Conservation (phyloP, 2,113 vertebrate species). For the Serilophus lunatus region DNA sequence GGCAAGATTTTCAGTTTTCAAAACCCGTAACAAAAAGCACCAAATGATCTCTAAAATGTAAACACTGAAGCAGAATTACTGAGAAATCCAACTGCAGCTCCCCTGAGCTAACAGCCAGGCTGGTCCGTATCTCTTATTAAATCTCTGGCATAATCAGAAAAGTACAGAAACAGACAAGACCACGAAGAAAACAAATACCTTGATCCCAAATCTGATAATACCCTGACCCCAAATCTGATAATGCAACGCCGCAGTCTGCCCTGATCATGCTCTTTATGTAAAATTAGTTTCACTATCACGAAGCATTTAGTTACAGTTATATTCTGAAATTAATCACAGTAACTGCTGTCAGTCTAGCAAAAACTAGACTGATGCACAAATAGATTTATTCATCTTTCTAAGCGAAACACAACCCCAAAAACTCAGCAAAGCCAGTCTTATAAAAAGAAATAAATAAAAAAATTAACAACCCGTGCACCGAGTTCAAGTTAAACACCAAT, state of each 20-base stretch:
- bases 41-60: neutral
- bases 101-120: neutral
- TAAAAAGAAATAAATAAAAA: neutral
- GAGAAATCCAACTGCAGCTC: neutral
- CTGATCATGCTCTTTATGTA: neutral
- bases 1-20: neutral
- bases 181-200: neutral
- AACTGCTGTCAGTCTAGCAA: neutral
- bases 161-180: neutral
- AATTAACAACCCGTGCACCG: neutral
- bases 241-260: neutral
- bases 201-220: neutral
- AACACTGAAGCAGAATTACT: neutral
- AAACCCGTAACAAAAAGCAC: neutral
- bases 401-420: neutral
- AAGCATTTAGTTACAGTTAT: neutral
- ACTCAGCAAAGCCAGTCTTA: neutral
- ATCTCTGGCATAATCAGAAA: neutral
- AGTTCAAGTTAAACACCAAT: neutral
- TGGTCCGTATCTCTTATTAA: neutral
- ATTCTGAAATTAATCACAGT: constrained; percentile 10
- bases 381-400: neutral
- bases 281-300: neutral
- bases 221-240: neutral
- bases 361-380: neutral